These are phyloP conservation scores for Diabrotica balteata DNA, from an alignment of 2,888 invertebrate genomes.

Conservation along the genomic window DNA sequence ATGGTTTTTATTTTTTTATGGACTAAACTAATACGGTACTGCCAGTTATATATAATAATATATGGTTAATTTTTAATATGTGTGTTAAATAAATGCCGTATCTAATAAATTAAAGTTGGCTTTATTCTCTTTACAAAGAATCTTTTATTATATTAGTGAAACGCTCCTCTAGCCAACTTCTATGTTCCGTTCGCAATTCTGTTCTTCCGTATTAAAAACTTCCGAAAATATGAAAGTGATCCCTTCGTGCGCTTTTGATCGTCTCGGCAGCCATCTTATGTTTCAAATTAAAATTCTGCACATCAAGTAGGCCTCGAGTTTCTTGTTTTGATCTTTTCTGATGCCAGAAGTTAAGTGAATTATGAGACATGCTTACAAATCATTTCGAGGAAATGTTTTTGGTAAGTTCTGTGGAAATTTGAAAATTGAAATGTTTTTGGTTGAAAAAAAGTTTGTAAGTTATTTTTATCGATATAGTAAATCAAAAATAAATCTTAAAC, in stretches of 20 bases:
- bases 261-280: constrained; percentile 25
- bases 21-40: too few species aligned
- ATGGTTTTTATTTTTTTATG: too few species aligned
- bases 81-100: too few species aligned
- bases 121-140: too few species aligned
- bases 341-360: constrained; percentile 28
- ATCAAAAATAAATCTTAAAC: too few species aligned
- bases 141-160: too few species aligned
- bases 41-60: too few species aligned
- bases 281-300: constrained; percentile 37
- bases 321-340: constrained; percentile 32
- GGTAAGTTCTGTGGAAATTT: constrained; percentile 11
- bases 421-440: constrained; percentile 11
- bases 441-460: constrained; percentile 6
- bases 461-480: neutral
- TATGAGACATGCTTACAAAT: constrained; percentile 25
- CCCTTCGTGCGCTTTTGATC: constrained; percentile 22
- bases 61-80: too few species aligned
- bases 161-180: too few species aligned
- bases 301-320: constrained; percentile 25
- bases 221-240: constrained; percentile 21
- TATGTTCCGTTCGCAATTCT: neutral
- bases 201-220: constrained; percentile 18
- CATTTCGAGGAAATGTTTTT: constrained; percentile 8
- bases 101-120: too few species aligned